Evolutionary conservation across 2,113 vertebrate species (phyloP).

Genomic region (Thomomys bottae): DNA sequence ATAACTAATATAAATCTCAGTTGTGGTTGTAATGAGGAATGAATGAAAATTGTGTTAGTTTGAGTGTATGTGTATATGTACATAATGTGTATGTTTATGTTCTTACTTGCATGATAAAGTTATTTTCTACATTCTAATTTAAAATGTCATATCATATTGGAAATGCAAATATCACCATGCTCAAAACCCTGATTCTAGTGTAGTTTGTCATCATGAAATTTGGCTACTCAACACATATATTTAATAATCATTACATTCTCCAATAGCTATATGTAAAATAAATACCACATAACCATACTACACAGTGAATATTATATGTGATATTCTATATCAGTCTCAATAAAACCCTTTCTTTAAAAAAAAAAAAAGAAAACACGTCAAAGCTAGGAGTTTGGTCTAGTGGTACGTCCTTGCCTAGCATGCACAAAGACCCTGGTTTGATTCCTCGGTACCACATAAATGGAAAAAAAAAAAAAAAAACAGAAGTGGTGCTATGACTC

Average conservation of each 20-base stretch:
- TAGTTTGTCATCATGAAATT: not conserved
- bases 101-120: not conserved
- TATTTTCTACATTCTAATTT: not conserved
- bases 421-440: too few species aligned
- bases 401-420: too few species aligned
- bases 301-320: not conserved
- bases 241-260: not conserved
- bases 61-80: not conserved
- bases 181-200: not conserved
- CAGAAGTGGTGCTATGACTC: too few species aligned
- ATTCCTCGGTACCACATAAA: too few species aligned
- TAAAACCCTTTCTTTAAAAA: not conserved
- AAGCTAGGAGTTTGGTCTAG: too few species aligned
- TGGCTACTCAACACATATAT: not conserved
- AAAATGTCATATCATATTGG: not conserved
- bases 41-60: not conserved
- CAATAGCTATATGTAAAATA: not conserved
- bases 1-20: not conserved
- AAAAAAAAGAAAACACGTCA: too few species aligned
- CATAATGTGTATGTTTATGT: not conserved
- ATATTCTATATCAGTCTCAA: not conserved
- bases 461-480: too few species aligned
- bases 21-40: not conserved
- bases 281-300: not conserved
- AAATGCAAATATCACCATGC: not conserved